Conservation (phyloP, 2,888 invertebrate genomes). For the Abrostola tripartita region DNA sequence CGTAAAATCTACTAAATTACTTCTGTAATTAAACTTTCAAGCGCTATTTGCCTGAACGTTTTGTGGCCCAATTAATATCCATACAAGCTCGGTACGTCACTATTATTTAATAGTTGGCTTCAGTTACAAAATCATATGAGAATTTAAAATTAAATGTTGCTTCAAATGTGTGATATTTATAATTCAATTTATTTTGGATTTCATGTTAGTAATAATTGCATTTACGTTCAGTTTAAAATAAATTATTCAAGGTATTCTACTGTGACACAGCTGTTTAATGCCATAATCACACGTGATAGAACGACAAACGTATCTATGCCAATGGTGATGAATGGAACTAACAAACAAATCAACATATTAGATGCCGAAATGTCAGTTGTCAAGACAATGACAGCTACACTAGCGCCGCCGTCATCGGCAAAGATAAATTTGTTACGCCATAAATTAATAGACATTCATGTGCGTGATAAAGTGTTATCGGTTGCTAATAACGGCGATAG, state of each 20-base stretch:
- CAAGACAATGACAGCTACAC: background rate
- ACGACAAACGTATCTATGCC: background rate
- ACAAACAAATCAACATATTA: background rate
- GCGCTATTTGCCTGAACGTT: conserved; percentile 1
- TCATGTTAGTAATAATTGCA: background rate
- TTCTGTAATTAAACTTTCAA: too few species aligned
- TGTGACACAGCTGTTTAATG: background rate
- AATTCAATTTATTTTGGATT: conserved; percentile 5
- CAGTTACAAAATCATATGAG: background rate
- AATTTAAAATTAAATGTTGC: conserved; percentile 1
- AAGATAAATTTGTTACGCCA: background rate
- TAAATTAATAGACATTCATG: too few species aligned
- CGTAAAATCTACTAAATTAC: too few species aligned
- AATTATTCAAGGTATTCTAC: background rate
- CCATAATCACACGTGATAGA: too few species aligned
- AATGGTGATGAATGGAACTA: background rate
- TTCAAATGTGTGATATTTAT: conserved; percentile 4
- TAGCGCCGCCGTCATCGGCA: background rate
- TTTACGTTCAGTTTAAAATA: background rate
- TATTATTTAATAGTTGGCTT: background rate
- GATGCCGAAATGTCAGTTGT: background rate
- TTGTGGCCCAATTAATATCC: conserved; percentile 10
- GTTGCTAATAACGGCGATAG: too few species aligned
- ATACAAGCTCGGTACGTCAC: too few species aligned
- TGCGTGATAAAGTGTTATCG: too few species aligned